Evolutionary conservation across 1,140 invertebrate species (phyloP).

Genomic region (Drosophila oshimai): DNA sequence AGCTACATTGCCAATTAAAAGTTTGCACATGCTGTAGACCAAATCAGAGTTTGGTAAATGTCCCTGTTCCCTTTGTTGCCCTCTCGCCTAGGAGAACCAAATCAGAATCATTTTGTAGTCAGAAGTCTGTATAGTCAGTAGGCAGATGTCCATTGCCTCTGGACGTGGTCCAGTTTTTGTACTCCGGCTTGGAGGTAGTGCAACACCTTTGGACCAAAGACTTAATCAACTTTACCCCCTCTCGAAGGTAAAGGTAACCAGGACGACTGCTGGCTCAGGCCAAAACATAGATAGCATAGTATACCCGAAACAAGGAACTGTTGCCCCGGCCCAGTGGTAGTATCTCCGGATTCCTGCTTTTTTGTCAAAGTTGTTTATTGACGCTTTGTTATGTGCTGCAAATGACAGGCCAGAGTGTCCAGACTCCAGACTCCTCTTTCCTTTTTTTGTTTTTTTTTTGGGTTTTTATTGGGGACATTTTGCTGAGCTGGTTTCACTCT

Average conservation of each 20-base stretch:
- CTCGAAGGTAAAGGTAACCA: constrained; percentile 16
- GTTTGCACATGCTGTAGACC: neutral
- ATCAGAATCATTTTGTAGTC: constrained; percentile 22
- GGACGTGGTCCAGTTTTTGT: neutral
- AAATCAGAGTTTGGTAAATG: constrained; percentile 1
- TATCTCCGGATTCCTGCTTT: constrained; percentile 12
- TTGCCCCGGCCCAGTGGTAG: neutral
- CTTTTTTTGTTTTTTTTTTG: constrained; percentile 14
- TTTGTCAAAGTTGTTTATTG: constrained; percentile 66
- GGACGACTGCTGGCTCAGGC: constrained; percentile 13
- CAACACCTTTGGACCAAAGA: constrained; percentile 39
- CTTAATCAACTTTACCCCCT: constrained; percentile 49
- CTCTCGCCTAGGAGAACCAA: constrained; percentile 12
- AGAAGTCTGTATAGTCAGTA: constrained; percentile 5
- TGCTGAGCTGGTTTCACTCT: constrained; percentile 24
- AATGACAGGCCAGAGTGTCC: constrained; percentile 49
- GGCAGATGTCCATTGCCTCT: constrained; percentile 10
- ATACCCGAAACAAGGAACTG: neutral
- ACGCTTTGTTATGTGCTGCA: constrained; percentile 74
- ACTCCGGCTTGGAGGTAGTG: constrained; percentile 18
- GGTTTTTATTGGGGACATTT: constrained; percentile 47
- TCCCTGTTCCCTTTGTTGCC: neutral
- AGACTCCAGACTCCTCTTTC: constrained; percentile 2
- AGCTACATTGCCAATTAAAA: constrained; percentile 34
- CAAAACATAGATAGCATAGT: constrained; percentile 11